Percentiles rank a stretch among this genome's conserved stretches.
Evolutionary conservation across 2,888 invertebrate species (phyloP).

Genomic region (Dasysyrphus tricinctus): DNA sequence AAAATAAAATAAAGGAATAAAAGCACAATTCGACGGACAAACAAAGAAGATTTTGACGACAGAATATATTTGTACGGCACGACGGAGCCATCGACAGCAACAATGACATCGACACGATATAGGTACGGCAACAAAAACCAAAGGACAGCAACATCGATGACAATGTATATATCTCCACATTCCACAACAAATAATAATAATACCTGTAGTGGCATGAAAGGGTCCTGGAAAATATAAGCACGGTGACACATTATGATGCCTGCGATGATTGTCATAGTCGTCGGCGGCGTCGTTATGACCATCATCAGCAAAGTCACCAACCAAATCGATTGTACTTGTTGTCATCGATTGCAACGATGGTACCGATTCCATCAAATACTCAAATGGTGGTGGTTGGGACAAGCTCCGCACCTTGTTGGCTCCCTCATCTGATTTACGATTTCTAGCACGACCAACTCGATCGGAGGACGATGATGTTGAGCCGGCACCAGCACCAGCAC

Average conservation of each 20-base stretch:
- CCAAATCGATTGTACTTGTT: conserved; percentile 72
- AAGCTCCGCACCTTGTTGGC: conserved; percentile 77
- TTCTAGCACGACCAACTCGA: conserved; percentile 66
- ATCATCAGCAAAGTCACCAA: conserved; percentile 38
- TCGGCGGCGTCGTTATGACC: conserved; percentile 56
- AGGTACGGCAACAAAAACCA: conserved; percentile 1
- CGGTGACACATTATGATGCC: conserved; percentile 82
- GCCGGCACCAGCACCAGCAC: background rate
- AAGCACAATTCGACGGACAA: conserved; percentile 38
- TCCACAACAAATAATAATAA: conserved; percentile 46
- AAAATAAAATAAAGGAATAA: conserved; percentile 8
- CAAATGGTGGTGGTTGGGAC: conserved; percentile 79
- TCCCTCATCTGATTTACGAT: conserved; percentile 68
- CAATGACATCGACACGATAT: background rate
- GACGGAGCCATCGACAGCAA: conserved; percentile 4
- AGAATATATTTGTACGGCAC: background rate
- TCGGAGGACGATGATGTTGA: conserved; percentile 16
- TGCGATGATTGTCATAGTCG: conserved; percentile 78
- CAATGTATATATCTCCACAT: conserved; percentile 1
- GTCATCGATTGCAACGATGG: conserved; percentile 60
- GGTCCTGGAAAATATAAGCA: conserved; percentile 78
- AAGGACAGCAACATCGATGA: conserved; percentile 11
- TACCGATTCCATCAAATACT: conserved; percentile 77
- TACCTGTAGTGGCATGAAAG: conserved; percentile 76
- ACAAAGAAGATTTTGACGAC: conserved; percentile 31